Percentiles rank a stretch among this genome's conserved stretches.
phyloP scores from a whole-genome alignment of 2,888 invertebrate genomes.

The Andrena praecox region DNA sequence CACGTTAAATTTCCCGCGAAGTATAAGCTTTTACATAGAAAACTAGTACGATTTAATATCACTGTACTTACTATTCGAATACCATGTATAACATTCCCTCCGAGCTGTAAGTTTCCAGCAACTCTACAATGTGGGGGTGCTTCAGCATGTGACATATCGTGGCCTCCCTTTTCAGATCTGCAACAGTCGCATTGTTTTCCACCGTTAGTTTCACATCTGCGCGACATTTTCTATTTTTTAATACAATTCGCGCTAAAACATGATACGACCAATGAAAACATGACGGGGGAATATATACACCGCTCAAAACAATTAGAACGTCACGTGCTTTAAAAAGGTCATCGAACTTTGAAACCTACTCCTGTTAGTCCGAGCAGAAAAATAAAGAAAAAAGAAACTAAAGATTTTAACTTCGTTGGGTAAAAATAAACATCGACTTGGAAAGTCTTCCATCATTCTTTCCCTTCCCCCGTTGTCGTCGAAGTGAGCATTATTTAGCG shows the following conservation, averaged over 20 bases:
- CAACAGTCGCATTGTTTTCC: constrained; percentile 79
- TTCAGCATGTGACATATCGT: constrained; percentile 99
- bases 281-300: no score
- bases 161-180: constrained; percentile 99
- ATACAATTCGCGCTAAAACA: not conserved
- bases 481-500: no score
- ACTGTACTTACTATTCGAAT: constrained; percentile 97
- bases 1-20: not conserved
- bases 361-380: no score
- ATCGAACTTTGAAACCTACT: no score
- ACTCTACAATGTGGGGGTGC: constrained; percentile 99
- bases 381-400: no score
- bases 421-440: no score
- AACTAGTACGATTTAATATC: constrained; percentile 4
- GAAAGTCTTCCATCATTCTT: no score
- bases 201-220: constrained; percentile 3
- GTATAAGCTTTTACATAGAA: not conserved
- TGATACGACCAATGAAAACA: not conserved
- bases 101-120: constrained; percentile 98
- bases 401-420: no score
- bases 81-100: constrained; percentile 99
- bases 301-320: no score
- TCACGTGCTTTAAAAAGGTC: no score
- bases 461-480: no score
- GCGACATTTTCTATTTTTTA: not conserved